A percentile compares a stretch with the other conserved stretches of the same genome.
phyloP scores from a whole-genome alignment of 2,797 vertebrate species.

The Typhlichthys subterraneus region DNA sequence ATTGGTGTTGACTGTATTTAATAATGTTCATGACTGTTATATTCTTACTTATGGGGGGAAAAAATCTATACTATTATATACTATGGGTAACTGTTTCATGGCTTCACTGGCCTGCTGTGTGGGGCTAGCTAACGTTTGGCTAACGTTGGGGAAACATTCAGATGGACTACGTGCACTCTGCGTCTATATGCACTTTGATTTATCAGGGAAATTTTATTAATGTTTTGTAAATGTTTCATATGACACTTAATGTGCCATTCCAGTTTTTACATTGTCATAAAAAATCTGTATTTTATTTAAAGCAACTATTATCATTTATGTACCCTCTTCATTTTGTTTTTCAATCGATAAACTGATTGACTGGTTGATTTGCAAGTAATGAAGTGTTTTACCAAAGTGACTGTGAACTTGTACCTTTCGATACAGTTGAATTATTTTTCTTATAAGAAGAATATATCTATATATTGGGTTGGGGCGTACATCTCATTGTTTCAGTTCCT shows the following conservation, averaged over 20 bases:
- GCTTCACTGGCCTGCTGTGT: conserved; percentile 88
- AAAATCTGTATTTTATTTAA: conserved; percentile 83
- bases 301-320: conserved; percentile 73
- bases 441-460: conserved; percentile 84
- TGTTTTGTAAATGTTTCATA: conserved; percentile 99
- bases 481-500: conserved; percentile 89
- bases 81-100: conserved; percentile 89
- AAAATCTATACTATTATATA: conserved; percentile 84
- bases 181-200: conserved; percentile 99
- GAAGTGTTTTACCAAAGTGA: conserved; percentile 99
- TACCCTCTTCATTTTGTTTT: conserved; percentile 71
- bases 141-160: conserved; percentile 81
- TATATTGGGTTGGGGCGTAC: conserved; percentile 81
- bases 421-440: conserved; percentile 93
- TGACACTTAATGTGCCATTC: conserved; percentile 93
- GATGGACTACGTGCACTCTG: conserved; percentile 92
- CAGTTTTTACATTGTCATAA: conserved; percentile 89
- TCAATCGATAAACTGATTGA: conserved; percentile 76
- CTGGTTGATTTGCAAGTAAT: conserved; percentile 85
- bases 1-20: conserved; percentile 93
- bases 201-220: conserved; percentile 99
- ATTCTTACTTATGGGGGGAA: conserved; percentile 81
- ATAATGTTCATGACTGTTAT: conserved; percentile 98
- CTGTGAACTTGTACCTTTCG: conserved; percentile 94
- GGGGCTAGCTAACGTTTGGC: conserved; percentile 81